Conservation (phyloP, 2,888 invertebrate genomes). For the Hyposoter dolosus region DNA sequence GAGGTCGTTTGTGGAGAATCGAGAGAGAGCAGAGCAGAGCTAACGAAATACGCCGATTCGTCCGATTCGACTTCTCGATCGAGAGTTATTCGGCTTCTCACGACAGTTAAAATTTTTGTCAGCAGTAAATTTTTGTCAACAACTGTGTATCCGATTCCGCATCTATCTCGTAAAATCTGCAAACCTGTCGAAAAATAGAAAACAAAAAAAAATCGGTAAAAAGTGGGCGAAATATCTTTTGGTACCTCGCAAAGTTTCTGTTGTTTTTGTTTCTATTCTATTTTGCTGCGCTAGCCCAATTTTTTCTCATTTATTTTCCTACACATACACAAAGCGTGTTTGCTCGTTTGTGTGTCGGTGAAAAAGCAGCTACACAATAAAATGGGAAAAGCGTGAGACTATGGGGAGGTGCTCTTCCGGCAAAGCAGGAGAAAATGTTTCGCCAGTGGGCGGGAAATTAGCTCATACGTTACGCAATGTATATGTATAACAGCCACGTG, state of each 20-base stretch:
- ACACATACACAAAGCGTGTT: neutral
- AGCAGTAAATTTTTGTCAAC: neutral
- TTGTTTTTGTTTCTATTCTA: neutral
- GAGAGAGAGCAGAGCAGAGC: neutral
- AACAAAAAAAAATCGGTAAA: neutral
- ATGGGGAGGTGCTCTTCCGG: conserved; percentile 1
- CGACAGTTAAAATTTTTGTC: neutral
- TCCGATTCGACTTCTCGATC: neutral
- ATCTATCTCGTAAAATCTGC: neutral
- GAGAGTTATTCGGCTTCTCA: no score
- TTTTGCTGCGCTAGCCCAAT: neutral
- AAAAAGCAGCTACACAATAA: conserved; percentile 17
- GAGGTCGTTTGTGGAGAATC: neutral
- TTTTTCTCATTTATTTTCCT: neutral
- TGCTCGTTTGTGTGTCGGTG: neutral
- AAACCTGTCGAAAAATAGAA: neutral
- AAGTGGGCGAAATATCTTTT: neutral
- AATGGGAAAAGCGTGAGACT: conserved; percentile 42
- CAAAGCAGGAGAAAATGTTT: conserved; percentile 53
- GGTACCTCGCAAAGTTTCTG: neutral
- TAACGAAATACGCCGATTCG: neutral
- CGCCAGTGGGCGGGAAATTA: conserved; percentile 55
- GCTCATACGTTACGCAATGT: conserved; percentile 52
- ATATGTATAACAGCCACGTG: neutral
- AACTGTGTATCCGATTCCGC: neutral